Conservation (phyloP, 2,113 vertebrate genomes). For the Megaceryle maxima region DNA sequence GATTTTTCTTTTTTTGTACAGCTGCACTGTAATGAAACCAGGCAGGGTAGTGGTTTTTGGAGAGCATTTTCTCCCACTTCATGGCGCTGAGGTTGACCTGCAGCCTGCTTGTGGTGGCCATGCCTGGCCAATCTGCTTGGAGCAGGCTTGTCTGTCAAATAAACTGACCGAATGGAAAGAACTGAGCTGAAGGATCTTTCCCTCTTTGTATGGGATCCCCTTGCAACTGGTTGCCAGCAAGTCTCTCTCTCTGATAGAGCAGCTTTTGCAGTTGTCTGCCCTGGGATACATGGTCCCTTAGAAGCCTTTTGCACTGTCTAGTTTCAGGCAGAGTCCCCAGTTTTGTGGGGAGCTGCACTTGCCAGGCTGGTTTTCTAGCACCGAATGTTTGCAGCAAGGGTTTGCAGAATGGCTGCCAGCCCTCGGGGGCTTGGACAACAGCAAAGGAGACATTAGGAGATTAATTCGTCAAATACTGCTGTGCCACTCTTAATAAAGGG, state of each 20-base stretch:
- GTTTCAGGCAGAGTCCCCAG: background rate
- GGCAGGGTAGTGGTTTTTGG: background rate
- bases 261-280: background rate
- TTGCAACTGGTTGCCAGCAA: background rate
- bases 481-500: background rate
- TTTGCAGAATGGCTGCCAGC: background rate
- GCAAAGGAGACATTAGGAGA: background rate
- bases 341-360: background rate
- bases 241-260: background rate
- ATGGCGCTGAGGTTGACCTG: background rate
- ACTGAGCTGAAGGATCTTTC: background rate
- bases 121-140: background rate
- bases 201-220: background rate
- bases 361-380: background rate
- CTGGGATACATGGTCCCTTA: background rate
- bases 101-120: background rate
- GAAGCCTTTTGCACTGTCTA: background rate
- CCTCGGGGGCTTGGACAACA: background rate
- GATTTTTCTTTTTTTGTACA: conserved; percentile 36
- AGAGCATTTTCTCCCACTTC: background rate
- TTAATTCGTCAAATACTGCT: background rate
- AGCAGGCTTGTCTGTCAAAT: conserved; percentile 1
- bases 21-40: background rate
- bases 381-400: background rate
- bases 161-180: conserved; percentile 28